These are phyloP conservation scores for Frankliniella fusca DNA, from an alignment of 2,888 invertebrate species.

Conservation along the genomic window DNA sequence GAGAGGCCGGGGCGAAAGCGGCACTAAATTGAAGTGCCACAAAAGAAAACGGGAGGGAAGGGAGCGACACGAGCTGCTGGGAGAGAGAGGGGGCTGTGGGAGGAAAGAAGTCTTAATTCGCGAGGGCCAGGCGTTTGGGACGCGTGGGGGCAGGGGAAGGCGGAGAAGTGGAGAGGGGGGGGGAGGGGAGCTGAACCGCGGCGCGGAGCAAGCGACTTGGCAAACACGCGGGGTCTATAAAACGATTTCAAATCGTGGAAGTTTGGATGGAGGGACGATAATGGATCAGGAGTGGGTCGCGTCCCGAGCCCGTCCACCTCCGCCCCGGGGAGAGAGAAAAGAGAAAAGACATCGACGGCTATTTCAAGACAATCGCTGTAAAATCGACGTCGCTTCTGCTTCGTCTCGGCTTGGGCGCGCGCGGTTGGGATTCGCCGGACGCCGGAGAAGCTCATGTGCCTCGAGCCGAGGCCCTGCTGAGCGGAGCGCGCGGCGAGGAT, in stretches of 20 bases:
- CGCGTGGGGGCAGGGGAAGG: not conserved
- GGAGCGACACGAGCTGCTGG: not conserved
- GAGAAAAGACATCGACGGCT: not conserved
- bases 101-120: constrained; percentile 16
- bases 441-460: not conserved
- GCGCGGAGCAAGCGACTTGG: constrained; percentile 3
- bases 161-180: not conserved
- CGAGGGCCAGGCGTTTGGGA: not conserved
- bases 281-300: not conserved
- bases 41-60: not conserved
- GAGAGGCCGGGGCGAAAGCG: not conserved
- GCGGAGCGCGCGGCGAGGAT: not conserved
- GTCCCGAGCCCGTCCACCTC: not conserved
- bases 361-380: too few species aligned
- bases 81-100: not conserved
- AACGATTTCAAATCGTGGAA: constrained; percentile 6
- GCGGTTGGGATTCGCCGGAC: too few species aligned
- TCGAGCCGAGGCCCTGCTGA: not conserved
- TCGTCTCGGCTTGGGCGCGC: too few species aligned
- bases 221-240: constrained; percentile 7
- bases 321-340: not conserved
- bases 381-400: too few species aligned
- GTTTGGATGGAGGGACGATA: not conserved
- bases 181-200: not conserved
- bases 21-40: constrained; percentile 19